Conservation (phyloP, 2,888 invertebrate species). For the Carcina quercana region DNA sequence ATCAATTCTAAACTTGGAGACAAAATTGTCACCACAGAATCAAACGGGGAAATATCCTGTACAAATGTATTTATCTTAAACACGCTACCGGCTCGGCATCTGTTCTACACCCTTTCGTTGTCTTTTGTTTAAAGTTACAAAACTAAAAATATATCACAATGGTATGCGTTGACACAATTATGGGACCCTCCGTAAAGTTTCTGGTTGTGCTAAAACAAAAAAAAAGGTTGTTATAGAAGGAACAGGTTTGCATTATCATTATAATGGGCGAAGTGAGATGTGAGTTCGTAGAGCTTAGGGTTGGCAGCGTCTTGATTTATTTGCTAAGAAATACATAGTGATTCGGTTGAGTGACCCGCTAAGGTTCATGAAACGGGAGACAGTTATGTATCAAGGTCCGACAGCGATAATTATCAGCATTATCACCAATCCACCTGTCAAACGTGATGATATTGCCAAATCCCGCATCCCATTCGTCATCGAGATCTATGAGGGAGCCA, state of each 20-base stretch:
- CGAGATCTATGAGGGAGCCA: neutral
- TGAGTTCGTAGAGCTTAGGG: slow-evolving; percentile 55
- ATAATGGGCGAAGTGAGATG: slow-evolving; percentile 67
- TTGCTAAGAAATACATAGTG: neutral
- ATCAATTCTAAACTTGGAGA: too few relatives aligned
- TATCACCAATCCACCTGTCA: too few relatives aligned
- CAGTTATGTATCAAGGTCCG: too few relatives aligned
- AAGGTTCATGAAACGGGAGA: too few relatives aligned
- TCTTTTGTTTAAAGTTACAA: slow-evolving; percentile 52
- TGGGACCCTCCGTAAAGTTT: slow-evolving; percentile 34
- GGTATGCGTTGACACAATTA: slow-evolving; percentile 64
- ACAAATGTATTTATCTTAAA: too few relatives aligned
- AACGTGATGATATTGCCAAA: too few relatives aligned
- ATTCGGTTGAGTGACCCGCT: too few relatives aligned
- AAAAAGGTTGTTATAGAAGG: slow-evolving; percentile 54
- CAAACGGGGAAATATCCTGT: too few relatives aligned
- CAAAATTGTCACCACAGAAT: too few relatives aligned
- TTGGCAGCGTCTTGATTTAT: slow-evolving; percentile 19
- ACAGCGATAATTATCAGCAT: too few relatives aligned
- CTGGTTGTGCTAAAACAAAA: slow-evolving; percentile 60
- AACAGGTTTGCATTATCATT: slow-evolving; percentile 71
- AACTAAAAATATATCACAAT: slow-evolving; percentile 42
- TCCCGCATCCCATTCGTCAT: too few relatives aligned
- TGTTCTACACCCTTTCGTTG: slow-evolving; percentile 43
- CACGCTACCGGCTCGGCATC: too few relatives aligned